phyloP scores from a whole-genome alignment of 2,888 invertebrate species.

The Zaprionus lineosus region DNA sequence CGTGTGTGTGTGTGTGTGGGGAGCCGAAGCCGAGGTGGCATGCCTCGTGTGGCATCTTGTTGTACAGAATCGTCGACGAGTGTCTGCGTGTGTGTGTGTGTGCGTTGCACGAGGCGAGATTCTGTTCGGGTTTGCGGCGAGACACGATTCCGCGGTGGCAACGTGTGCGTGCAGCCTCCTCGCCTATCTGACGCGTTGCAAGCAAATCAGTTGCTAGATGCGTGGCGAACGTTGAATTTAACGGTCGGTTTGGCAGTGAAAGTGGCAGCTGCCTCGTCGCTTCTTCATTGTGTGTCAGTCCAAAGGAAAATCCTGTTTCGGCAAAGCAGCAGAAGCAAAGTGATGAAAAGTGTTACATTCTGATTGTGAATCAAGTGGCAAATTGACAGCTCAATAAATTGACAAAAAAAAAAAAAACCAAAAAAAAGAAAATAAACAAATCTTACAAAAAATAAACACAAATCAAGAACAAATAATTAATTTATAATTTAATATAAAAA shows the following conservation, averaged over 20 bases:
- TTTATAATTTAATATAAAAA: too few species aligned
- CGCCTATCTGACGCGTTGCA: slow-evolving; percentile 64
- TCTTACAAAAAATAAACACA: too few species aligned
- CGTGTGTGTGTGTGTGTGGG: too few species aligned
- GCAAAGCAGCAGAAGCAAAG: slow-evolving; percentile 1
- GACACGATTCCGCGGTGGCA: slow-evolving; percentile 7
- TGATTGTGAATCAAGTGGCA: slow-evolving; percentile 7
- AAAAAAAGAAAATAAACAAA: neutral
- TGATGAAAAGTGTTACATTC: slow-evolving; percentile 26
- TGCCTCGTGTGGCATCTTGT: slow-evolving; percentile 27
- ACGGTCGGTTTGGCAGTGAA: slow-evolving; percentile 80
- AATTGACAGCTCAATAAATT: slow-evolving; percentile 7
- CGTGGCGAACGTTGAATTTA: slow-evolving; percentile 81
- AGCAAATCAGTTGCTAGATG: slow-evolving; percentile 79
- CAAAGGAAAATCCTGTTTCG: slow-evolving; percentile 9
- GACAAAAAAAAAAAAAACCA: neutral
- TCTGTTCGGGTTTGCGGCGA: slow-evolving; percentile 27
- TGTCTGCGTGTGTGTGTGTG: too few species aligned
- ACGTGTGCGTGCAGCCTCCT: slow-evolving; percentile 59
- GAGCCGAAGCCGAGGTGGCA: slow-evolving; percentile 8
- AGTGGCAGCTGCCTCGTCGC: slow-evolving; percentile 56
- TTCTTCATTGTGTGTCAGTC: slow-evolving; percentile 6
- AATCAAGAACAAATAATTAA: neutral
- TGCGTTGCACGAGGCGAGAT: slow-evolving; percentile 22
- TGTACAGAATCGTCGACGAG: slow-evolving; percentile 29